phyloP scores from a whole-genome alignment of 1,140 invertebrate species.

The Drosophila orena region DNA sequence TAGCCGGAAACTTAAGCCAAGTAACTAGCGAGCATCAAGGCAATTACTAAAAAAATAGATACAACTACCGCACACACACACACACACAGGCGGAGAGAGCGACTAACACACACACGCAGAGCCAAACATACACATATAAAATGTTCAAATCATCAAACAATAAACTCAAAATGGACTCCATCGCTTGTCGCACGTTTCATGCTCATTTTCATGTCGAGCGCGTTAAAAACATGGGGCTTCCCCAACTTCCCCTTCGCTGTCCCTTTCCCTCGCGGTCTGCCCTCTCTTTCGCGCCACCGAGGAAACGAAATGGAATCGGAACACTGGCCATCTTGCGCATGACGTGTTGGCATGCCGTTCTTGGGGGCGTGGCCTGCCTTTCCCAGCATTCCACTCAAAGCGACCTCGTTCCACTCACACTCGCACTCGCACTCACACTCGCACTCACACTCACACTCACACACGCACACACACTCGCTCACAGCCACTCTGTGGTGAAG shows the following conservation, averaged over 20 bases:
- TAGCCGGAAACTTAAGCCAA: slow-evolving; percentile 40
- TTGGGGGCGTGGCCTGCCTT: slow-evolving; percentile 46
- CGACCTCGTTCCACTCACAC: slow-evolving; percentile 18
- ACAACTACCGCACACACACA: slow-evolving; percentile 48
- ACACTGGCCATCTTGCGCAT: slow-evolving; percentile 76
- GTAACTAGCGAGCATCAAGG: slow-evolving; percentile 57
- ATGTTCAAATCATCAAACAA: slow-evolving; percentile 85
- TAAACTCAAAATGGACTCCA: slow-evolving; percentile 85
- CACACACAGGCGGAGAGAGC: not conserved
- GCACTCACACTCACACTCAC: no score
- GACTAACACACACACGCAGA: slow-evolving; percentile 31
- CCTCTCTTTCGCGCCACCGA: slow-evolving; percentile 36
- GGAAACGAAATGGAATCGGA: slow-evolving; percentile 60
- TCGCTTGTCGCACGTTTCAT: slow-evolving; percentile 82
- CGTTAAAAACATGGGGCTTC: slow-evolving; percentile 66
- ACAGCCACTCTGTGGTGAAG: slow-evolving; percentile 56
- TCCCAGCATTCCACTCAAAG: slow-evolving; percentile 12
- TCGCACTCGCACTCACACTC: not conserved
- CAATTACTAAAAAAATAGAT: slow-evolving; percentile 71
- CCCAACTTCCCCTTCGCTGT: slow-evolving; percentile 36
- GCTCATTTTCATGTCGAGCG: slow-evolving; percentile 84
- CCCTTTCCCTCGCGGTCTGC: slow-evolving; percentile 11
- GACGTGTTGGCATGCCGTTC: slow-evolving; percentile 9
- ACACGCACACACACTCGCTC: slow-evolving; percentile 1
- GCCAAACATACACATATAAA: slow-evolving; percentile 65